Base-by-base conservation (phyloP, 2,797 vertebrate genomes). In the Aselliscus stoliczkanus region DNA sequence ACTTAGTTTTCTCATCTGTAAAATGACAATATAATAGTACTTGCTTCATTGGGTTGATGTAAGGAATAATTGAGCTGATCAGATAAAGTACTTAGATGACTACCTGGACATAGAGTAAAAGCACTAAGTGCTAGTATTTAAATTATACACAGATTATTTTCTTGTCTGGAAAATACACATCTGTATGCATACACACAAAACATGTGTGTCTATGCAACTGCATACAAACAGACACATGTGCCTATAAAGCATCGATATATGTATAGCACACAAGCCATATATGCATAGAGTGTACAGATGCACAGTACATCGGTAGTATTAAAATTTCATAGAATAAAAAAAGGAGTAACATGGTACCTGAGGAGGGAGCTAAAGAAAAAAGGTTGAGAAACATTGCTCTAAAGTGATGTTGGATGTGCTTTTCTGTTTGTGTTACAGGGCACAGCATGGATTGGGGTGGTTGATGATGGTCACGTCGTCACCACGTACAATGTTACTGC, bases 361-460 rank as follows among this genome's bases (percentile, higher is more conserved):
- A 52, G 42, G 79, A 88, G 20, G 47, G 44, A 44, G 25, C 6
- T 76, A 54, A 44, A 91, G 52, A 83, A 44, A 54, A 70, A 72
- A 60, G 31, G 10, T 58, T 14, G 14, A 90, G 23, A 39, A 64
- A 15, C 31, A n/a, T 27, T 73, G 12, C 23, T 82, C 11, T 84
- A 11, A 44, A 83, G 58, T 79, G 62, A 87, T n/a, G 29, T 21
- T 27, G 23, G 23, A 5, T 31, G 2, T 88, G 54, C 20, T 65
- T 64, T 77, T 83, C 42, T 82, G 10, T 64, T 65, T 88, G 2
- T 70, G 21, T 94, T 79, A 31, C 94, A 98, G 98, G 98, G 98
- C 0, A 94, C 70, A 0, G 98, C 97, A 1, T 98, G 98, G 98
- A 96, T 98, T 14, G 98, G 98, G 1, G 97, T 98, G 0, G 94